phyloP scores from a whole-genome alignment of 1,140 invertebrate genomes.

The Calephelis virginiensis region DNA sequence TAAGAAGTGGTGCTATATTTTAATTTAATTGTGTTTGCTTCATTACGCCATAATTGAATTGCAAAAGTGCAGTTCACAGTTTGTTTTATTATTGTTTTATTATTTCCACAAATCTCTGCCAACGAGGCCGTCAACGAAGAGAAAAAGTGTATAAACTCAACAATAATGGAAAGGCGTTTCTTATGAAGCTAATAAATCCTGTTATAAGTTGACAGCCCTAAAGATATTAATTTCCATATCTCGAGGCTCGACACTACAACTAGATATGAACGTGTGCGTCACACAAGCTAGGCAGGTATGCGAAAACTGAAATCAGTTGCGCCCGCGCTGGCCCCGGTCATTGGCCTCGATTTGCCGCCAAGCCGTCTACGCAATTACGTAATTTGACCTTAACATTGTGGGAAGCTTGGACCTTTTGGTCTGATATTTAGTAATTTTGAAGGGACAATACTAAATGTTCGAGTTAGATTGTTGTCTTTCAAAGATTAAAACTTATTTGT shows the following conservation, averaged over 20 bases:
- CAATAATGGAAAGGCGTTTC: too few relatives aligned
- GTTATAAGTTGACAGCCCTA: neutral
- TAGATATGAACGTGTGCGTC: neutral
- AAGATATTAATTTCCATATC: neutral
- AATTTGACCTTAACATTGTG: slow-evolving; percentile 68
- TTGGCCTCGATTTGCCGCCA: slow-evolving; percentile 62
- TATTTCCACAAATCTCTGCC: too few relatives aligned
- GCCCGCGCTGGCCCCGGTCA: slow-evolving; percentile 68
- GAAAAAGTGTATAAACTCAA: too few relatives aligned
- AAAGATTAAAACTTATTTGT: too few relatives aligned
- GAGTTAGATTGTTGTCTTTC: too few relatives aligned
- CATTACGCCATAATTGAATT: too few relatives aligned
- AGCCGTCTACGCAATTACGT: slow-evolving; percentile 71
- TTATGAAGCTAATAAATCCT: neutral
- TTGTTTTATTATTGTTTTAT: too few relatives aligned
- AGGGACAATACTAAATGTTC: too few relatives aligned
- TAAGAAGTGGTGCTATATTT: too few relatives aligned
- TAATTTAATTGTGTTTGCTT: too few relatives aligned
- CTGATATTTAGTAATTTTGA: neutral
- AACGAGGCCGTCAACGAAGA: too few relatives aligned
- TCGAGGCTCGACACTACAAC: neutral
- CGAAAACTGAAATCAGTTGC: slow-evolving; percentile 43
- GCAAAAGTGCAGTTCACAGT: too few relatives aligned
- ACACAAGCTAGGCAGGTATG: slow-evolving; percentile 28
- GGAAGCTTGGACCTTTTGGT: slow-evolving; percentile 35